A percentile compares a stretch with the other conserved stretches of the same genome.
phyloP scores from a whole-genome alignment of 35 echinoderm and acorn worm species.

The Ptychodera flava region DNA sequence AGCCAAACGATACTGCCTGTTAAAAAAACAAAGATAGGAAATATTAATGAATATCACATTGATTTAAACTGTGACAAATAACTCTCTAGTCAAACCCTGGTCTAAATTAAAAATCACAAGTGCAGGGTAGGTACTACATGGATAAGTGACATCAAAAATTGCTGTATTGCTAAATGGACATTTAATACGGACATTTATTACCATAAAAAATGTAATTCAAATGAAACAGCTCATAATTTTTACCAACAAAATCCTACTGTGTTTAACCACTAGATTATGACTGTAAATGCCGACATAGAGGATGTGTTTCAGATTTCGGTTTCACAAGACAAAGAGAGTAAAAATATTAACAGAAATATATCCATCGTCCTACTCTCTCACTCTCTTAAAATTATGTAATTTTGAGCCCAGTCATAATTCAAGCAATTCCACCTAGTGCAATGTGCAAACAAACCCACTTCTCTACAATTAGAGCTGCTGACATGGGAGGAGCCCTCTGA shows the following conservation, averaged over 20 bases:
- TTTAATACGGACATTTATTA: not conserved
- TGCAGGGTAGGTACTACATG: too few relatives aligned
- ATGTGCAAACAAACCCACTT: too few relatives aligned
- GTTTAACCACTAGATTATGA: too few relatives aligned
- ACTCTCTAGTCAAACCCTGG: not conserved
- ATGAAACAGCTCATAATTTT: not conserved
- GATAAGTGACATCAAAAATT: not conserved
- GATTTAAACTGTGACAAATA: not conserved
- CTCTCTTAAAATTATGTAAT: constrained; percentile 2
- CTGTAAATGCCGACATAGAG: too few relatives aligned
- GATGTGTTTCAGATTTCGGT: not conserved
- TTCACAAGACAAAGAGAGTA: constrained; percentile 1
- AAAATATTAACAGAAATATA: constrained; percentile 4
- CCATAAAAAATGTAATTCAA: not conserved
- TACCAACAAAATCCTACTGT: too few relatives aligned
- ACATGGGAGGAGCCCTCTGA: too few relatives aligned
- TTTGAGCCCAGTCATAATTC: too few relatives aligned
- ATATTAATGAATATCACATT: too few relatives aligned
- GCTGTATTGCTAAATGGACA: not conserved
- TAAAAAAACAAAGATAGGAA: not conserved
- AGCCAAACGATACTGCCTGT: not conserved
- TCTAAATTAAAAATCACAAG: too few relatives aligned
- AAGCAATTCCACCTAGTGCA: too few relatives aligned
- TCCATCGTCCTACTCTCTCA: not conserved
- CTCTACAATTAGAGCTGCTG: too few relatives aligned